Base-by-base conservation (phyloP, 2,797 vertebrate species). In the Sitta carolinensis region DNA sequence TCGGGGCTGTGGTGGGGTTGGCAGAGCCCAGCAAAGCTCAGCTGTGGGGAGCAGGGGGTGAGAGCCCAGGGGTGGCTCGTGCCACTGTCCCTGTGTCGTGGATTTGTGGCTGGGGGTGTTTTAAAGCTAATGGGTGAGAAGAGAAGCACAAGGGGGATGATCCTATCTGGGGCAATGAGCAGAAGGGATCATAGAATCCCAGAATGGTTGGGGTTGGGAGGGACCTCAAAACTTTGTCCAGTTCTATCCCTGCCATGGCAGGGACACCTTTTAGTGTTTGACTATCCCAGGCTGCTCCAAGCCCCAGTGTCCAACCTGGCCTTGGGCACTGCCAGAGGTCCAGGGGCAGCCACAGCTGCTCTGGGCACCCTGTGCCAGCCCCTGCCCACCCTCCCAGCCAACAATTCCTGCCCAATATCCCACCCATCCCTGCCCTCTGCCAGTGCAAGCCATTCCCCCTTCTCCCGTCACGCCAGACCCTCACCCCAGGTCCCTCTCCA, bases 391-490 rank as follows among this genome's bases (percentile, higher is more conserved):
- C 51, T 72, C 16, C 0, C 38, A 79, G 23, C 0, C 1, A 51
- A 17, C 2, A 59, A 80, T 52, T 52, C 25, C 52, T 73, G 0
- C 69, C 62, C 69, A 61, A 10, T 1, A 1, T 74, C 69, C 69
- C 77, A 54, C 4, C 19, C 2, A 7, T 0, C 45, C 45, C 29
- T 66, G 52, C 45, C 40, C 52, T 73, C 45, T 74, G 61, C 9
- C 67, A 73, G 0, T 54, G 77, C 13, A 9, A 50, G 22, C 32
- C 57, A 43, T 69, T 69, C 32, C 42, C 30, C 30, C 25, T 0
- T 4, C 8, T 21, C 32, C 57, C 69, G 43, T 50, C 50, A 2
- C 32, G 3, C 4, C 55, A 55, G 0, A 0, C 32, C 17, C 27
- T 63, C 38, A 36, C 1, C 43, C 63, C 13, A 1, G 11, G 50